Conservation (phyloP, 2,797 vertebrate genomes). For the Sternarchorhynchus goeldii region DNA sequence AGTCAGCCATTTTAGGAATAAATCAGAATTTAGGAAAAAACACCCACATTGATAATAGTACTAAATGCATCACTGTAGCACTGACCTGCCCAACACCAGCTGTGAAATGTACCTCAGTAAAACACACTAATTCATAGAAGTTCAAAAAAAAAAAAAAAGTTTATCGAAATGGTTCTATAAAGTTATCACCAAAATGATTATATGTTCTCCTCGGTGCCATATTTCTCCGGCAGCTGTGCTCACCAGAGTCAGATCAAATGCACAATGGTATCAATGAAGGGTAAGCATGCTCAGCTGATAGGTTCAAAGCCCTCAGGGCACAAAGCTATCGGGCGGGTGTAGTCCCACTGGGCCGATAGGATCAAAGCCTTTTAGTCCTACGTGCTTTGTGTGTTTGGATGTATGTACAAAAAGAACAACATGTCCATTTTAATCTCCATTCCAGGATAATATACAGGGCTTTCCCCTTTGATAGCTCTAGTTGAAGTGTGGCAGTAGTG, state of each 20-base stretch:
- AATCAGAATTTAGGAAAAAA: too few species aligned
- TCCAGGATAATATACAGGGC: neutral
- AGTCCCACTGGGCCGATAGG: neutral
- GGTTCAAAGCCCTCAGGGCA: slow-evolving; percentile 6
- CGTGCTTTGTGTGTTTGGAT: slow-evolving; percentile 12
- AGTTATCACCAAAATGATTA: neutral
- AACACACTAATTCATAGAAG: too few species aligned
- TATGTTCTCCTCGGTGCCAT: neutral
- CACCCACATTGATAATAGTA: neutral
- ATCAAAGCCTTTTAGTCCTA: slow-evolving; percentile 11
- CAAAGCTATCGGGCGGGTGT: slow-evolving; percentile 27
- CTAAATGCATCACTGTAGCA: neutral
- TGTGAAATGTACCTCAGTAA: neutral
- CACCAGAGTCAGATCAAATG: slow-evolving; percentile 8
- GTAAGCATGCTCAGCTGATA: slow-evolving; percentile 4
- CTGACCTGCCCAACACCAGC: neutral
- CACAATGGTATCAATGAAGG: slow-evolving; percentile 5
- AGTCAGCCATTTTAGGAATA: neutral
- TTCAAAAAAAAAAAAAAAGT: neutral
- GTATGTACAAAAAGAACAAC: slow-evolving; percentile 25
- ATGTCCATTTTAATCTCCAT: neutral
- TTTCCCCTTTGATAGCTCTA: neutral
- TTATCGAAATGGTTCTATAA: slow-evolving; percentile 5
- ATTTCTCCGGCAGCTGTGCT: slow-evolving; percentile 10
- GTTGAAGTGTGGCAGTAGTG: neutral